Base-by-base conservation (phyloP, 2,113 vertebrate genomes). In the Albula glossodonta region DNA sequence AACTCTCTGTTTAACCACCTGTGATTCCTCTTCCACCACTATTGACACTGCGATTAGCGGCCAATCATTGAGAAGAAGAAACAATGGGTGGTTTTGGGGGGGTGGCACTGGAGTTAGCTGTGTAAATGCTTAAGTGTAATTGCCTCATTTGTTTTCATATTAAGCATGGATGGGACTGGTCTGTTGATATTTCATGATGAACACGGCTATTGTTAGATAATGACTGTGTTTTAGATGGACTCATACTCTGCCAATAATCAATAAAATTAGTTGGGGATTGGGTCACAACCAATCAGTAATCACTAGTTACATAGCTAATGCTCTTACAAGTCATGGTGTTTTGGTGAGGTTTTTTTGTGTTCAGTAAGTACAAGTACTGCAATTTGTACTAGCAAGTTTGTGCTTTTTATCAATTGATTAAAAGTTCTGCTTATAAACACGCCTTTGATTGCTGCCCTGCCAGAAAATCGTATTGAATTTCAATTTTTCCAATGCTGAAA, bases 141-240 rank as follows among this genome's bases (percentile, higher is more conserved):
- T 25, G 15, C 41, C 15, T 5, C 87, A 87, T 93, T 92, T 94
- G 92, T 94, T 93, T 92, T 89, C 93, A 94, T 82, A 93, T 88
- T 90, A 92, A 66, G 88, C 82, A 74, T 74, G n/a, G n/a, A n/a
- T n/a, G n/a, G n/a, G n/a, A n/a, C n/a, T 11, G 74, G 49, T 63
- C 87, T 80, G 0, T 94, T 90, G 92, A 93, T 92, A 92, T 84
- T 93, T 90, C 91, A 93, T 91, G 93, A 41, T 41, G 31, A 41
- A 41, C 31, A 41, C 31, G 31, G 31, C 31, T 41, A 41, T 41
- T 41, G 31, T 41, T 41, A 41, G 31, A 41, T 41, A 41, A 41
- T 41, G 31, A 41, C 31, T 41, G 31, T 41, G 31, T 41, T 41
- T 41, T 41, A 41, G 31, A 41, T 41, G 31, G 1, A 41, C 31